Conservation (phyloP, 2,113 vertebrate genomes). For the Microtus oregoni region DNA sequence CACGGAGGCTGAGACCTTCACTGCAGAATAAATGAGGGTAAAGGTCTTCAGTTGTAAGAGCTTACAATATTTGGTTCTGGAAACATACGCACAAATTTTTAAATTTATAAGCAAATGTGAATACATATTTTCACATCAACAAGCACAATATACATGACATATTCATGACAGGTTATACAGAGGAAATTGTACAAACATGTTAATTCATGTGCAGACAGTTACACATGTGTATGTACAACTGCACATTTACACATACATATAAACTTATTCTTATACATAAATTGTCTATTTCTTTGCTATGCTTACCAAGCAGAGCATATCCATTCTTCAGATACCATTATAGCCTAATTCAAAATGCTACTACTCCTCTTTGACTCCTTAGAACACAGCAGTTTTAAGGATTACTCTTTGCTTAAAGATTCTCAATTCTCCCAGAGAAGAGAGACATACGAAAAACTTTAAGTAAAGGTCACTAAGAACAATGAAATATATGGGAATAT, state of each 20-base stretch:
- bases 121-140: background rate
- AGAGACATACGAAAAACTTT: background rate
- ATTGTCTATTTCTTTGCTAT: background rate
- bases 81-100: background rate
- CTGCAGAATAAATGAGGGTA: background rate
- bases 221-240: background rate
- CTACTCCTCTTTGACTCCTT: background rate
- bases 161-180: background rate
- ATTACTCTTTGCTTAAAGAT: background rate
- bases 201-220: background rate
- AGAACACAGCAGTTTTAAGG: background rate
- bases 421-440: constrained; percentile 11
- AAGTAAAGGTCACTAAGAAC: background rate
- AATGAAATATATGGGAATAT: background rate
- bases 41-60: background rate
- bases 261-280: background rate
- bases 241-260: background rate
- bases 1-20: background rate
- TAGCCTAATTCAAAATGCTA: background rate
- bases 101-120: background rate
- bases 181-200: background rate
- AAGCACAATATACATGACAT: background rate
- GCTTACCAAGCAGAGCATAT: background rate
- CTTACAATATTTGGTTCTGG: background rate
- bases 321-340: background rate